Percentiles rank a stretch among this genome's conserved stretches.
These are phyloP conservation scores for Limanda limanda DNA, from an alignment of 2,113 vertebrate genomes.

Conservation along the genomic window DNA sequence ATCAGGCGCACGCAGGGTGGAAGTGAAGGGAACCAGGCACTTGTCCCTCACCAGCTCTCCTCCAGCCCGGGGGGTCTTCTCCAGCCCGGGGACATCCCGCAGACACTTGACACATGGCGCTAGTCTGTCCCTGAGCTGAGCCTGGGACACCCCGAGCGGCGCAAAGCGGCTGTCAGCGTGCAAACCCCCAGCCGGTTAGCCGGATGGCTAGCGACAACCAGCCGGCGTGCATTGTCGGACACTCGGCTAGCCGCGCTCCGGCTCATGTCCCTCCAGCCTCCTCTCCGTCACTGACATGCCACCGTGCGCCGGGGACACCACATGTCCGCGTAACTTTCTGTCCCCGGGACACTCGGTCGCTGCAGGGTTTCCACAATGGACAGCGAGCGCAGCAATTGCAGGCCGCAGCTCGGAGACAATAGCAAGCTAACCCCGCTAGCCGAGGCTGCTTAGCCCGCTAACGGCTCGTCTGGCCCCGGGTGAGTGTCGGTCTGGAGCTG, in stretches of 20 bases:
- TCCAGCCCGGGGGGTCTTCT: neutral
- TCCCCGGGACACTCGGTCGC: slow-evolving; percentile 13
- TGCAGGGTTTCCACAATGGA: slow-evolving; percentile 43
- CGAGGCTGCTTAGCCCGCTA: slow-evolving; percentile 63
- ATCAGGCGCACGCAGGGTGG: slow-evolving; percentile 63
- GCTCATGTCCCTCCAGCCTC: slow-evolving; percentile 57
- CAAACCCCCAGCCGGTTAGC: slow-evolving; percentile 50
- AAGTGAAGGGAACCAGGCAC: slow-evolving; percentile 48
- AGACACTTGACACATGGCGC: slow-evolving; percentile 4
- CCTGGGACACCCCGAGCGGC: neutral
- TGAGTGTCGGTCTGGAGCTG: slow-evolving; percentile 45
- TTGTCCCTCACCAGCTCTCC: slow-evolving; percentile 29
- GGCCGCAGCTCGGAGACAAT: slow-evolving; percentile 78
- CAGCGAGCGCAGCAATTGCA: slow-evolving; percentile 71
- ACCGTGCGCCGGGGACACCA: slow-evolving; percentile 43
- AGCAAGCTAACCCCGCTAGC: slow-evolving; percentile 65
- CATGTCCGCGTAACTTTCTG: slow-evolving; percentile 39
- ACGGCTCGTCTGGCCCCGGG: slow-evolving; percentile 26
- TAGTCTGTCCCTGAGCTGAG: slow-evolving; percentile 7
- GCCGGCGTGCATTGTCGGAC: slow-evolving; percentile 48
- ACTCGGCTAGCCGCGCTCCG: slow-evolving; percentile 43
- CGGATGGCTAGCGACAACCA: slow-evolving; percentile 50
- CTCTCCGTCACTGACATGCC: slow-evolving; percentile 49
- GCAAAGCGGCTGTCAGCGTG: slow-evolving; percentile 55
- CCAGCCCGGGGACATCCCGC: neutral